Evolutionary conservation across 1,140 invertebrate species (phyloP), one percentile per base, ranked within the genome.

Genomic region (Sweltsa coloradensis): DNA sequence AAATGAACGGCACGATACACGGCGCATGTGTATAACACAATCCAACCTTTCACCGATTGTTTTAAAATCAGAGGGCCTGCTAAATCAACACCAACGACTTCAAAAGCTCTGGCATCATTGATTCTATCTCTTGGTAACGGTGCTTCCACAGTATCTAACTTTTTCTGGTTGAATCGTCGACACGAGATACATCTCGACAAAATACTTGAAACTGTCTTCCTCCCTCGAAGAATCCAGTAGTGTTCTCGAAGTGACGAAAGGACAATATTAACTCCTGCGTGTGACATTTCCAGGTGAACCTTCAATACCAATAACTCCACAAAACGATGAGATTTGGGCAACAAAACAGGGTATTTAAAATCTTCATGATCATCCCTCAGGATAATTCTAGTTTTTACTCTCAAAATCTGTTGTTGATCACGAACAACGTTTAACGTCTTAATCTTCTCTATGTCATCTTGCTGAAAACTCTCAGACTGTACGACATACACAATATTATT

Each of bases 21-120:
- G 0, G 57, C 56, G 49, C 62, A 65, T 5, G 61, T 61, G 37
- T 63, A 65, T 9, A 66, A 25, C 37, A 57, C 56, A 26, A 64
- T 47, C 60, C 60, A 63, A 1, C 47, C 51, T 41, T 67, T 64
- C 36, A 50, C 16, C 18, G 41, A 37, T 26, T 23, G 42, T 19
- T 50, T 47, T n/a, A 60, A 39, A 47, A 48, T 52, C 14, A 62
- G 22, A 19, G 59, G 57, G 1, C 61, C 61, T 26, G 59, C 56
- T 34, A 60, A 55, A 50, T 63, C 60, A 21, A 59, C 50, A 11
- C 52, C 52, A 39, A 26, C 43, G 41, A 54, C 21, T 36, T 51
- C 22, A 51, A 61, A 60, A 19, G 45, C 49, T 11, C 14, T 21
- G 5, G 52, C 56, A 48, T 60, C 53, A 39, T 52, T 49, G 6